phyloP scores from a whole-genome alignment of 2,113 vertebrate species.

The Origma solitaria region DNA sequence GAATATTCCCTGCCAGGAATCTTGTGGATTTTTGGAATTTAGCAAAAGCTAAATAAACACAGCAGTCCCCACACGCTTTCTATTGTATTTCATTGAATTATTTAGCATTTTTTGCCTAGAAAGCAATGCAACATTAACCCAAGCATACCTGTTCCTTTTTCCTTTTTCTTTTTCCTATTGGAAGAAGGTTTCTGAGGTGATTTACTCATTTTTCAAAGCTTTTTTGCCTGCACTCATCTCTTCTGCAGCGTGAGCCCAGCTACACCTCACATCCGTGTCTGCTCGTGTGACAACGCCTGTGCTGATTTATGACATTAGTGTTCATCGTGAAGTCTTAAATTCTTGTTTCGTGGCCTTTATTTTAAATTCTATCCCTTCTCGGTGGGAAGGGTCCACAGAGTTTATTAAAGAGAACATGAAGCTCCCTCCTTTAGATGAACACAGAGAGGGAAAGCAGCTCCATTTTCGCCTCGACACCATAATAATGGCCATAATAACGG shows the following conservation, averaged over 20 bases:
- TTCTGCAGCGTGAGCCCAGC: neutral
- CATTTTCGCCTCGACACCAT: neutral
- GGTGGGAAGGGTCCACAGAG: accelerated
- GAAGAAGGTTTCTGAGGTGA: neutral
- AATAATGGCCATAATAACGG: neutral
- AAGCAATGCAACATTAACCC: neutral
- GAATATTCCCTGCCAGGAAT: neutral
- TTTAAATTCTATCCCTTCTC: neutral
- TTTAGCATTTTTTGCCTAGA: neutral
- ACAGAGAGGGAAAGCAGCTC: neutral
- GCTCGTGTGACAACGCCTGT: accelerated
- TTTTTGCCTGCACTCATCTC: neutral
- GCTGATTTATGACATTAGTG: neutral
- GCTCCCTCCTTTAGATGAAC: neutral
- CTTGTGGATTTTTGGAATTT: neutral
- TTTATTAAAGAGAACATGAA: neutral
- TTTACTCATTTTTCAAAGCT: neutral
- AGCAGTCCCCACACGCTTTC: accelerated
- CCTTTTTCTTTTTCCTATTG: neutral
- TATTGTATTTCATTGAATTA: neutral
- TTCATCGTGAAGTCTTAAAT: neutral
- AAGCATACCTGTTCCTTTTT: neutral
- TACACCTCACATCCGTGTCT: accelerated
- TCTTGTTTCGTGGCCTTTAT: neutral
- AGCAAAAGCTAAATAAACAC: neutral